Conservation (phyloP, 2,888 invertebrate species). For the Geophilus truncorum region DNA sequence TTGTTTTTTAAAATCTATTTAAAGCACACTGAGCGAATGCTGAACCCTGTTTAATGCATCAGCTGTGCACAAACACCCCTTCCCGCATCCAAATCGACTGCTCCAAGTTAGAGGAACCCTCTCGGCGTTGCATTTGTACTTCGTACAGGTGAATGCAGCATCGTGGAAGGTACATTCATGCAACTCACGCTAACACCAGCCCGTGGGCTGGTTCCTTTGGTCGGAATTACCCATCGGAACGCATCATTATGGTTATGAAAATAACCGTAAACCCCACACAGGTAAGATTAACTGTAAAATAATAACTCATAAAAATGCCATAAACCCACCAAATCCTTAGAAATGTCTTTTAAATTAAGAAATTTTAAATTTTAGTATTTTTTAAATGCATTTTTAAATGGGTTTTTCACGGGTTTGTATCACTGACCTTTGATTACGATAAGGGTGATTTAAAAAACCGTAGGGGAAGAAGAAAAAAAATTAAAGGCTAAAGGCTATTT, state of each 20-base stretch:
- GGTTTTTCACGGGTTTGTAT: no score
- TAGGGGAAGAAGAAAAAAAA: background rate
- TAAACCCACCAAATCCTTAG: no score
- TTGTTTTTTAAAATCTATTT: background rate
- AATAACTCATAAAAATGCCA: no score
- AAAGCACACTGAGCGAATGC: background rate
- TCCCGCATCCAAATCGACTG: background rate
- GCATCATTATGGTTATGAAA: background rate
- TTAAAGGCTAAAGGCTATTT: background rate
- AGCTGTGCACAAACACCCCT: background rate
- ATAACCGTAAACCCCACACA: background rate
- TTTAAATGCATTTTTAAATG: no score
- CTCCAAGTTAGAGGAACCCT: conserved; percentile 14
- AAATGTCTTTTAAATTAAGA: no score
- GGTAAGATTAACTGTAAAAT: background rate
- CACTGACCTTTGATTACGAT: background rate
- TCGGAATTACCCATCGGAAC: background rate
- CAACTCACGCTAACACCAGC: background rate
- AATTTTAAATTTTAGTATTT: no score
- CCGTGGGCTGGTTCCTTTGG: background rate
- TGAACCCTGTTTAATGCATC: conserved; percentile 1
- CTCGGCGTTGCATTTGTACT: background rate
- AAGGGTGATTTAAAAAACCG: background rate
- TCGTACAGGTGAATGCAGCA: background rate
- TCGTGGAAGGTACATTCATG: background rate